Evolutionary conservation across 1,140 invertebrate genomes (phyloP).

Genomic region (Pristionchus pacificus): DNA sequence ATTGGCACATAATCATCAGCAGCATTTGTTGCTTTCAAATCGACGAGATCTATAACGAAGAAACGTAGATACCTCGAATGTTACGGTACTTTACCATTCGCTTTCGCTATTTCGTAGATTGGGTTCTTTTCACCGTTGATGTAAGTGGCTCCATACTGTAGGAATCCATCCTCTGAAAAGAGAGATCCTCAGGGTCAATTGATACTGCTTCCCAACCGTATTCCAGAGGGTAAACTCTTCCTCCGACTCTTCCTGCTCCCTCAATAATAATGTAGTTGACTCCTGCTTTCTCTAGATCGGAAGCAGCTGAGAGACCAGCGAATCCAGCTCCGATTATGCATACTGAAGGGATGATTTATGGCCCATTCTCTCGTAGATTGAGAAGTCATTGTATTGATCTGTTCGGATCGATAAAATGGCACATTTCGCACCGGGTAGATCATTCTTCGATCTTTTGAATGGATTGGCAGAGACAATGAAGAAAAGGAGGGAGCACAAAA

Average conservation of each 20-base stretch:
- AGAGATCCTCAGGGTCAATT: background rate
- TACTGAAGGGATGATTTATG: background rate
- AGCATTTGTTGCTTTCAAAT: background rate
- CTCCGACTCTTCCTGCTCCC: constrained; percentile 12
- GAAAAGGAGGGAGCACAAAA: too few species aligned
- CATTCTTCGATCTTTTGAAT: too few species aligned
- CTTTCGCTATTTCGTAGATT: constrained; percentile 13
- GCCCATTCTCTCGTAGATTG: background rate
- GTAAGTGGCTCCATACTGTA: constrained; percentile 21
- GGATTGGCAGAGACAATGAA: too few species aligned
- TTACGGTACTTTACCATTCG: background rate
- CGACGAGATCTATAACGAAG: constrained; percentile 9
- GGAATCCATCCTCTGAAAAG: background rate
- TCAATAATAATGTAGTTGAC: constrained; percentile 15
- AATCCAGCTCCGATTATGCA: constrained; percentile 20
- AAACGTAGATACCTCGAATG: background rate
- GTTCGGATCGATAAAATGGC: too few species aligned
- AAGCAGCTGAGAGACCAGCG: constrained; percentile 17
- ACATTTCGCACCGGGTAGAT: too few species aligned
- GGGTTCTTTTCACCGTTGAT: constrained; percentile 19
- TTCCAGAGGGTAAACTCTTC: constrained; percentile 14
- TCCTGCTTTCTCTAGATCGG: constrained; percentile 13
- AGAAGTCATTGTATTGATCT: background rate
- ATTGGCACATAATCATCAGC: background rate
- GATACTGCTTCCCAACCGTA: background rate